A percentile compares a stretch with the other conserved stretches of the same genome.
These are phyloP conservation scores for Hipparchia sbordonii DNA, from an alignment of 2,888 invertebrate genomes.

Conservation along the genomic window DNA sequence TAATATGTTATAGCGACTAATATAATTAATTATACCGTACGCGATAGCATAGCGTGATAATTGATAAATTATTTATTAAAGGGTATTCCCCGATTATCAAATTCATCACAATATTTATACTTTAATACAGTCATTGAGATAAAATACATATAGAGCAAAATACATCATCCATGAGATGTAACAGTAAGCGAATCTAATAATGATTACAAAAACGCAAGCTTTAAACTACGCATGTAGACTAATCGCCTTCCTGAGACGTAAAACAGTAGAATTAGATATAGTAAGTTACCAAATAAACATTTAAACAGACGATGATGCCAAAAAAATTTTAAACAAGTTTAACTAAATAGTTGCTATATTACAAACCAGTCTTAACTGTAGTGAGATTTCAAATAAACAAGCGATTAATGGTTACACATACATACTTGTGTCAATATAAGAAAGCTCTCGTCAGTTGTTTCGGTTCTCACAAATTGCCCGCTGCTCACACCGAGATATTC, in stretches of 20 bases:
- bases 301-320: no score
- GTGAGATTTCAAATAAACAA: no score
- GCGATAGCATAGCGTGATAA: not conserved
- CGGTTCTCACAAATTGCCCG: conserved; percentile 96
- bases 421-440: conserved; percentile 95
- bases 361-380: no score
- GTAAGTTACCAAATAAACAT: no score
- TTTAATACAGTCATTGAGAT: not conserved
- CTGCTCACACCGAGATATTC: conserved; percentile 98
- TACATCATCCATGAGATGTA: no score
- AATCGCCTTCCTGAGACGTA: no score
- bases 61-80: not conserved
- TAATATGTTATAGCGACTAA: not conserved
- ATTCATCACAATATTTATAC: not conserved
- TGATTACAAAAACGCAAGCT: no score
- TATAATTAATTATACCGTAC: not conserved
- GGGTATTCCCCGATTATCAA: not conserved
- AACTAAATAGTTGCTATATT: no score
- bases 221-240: no score
- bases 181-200: no score
- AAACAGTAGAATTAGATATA: no score
- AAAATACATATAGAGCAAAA: not conserved
- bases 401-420: not conserved
- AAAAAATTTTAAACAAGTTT: no score
- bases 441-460: conserved; percentile 98